phyloP scores from a whole-genome alignment of 2,888 invertebrate species.

The Nematopogon swammerdamellus region DNA sequence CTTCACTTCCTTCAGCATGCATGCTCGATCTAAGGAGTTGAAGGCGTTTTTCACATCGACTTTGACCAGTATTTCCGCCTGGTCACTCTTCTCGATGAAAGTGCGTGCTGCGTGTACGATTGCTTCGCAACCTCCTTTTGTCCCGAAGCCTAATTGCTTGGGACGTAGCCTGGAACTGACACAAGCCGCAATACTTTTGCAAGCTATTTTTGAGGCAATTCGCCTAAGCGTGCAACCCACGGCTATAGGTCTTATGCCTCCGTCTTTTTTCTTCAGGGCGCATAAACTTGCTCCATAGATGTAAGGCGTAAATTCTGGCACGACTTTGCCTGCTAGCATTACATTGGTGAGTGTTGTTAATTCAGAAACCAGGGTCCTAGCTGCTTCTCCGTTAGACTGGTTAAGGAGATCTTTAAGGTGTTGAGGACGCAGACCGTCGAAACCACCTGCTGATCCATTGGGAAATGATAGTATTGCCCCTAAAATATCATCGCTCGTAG shows the following conservation, averaged over 20 bases:
- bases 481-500: neutral
- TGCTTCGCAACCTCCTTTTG: neutral
- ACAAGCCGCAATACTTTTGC: neutral
- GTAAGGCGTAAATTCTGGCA: neutral
- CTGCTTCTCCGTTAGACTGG: neutral
- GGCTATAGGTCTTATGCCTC: no score
- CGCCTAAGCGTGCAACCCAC: no score
- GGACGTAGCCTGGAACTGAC: neutral
- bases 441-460: neutral
- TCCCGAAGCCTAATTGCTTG: neutral
- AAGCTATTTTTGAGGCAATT: neutral
- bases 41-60: neutral
- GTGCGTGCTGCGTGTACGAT: neutral
- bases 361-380: neutral
- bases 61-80: neutral
- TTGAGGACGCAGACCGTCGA: neutral
- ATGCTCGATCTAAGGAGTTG: neutral
- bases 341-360: neutral
- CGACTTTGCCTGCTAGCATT: neutral
- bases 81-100: neutral
- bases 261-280: no score
- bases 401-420: neutral
- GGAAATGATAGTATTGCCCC: neutral
- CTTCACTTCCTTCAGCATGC: neutral
- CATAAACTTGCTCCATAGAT: no score